A percentile compares a stretch with the other conserved stretches of the same genome.
These are phyloP conservation scores for Sericinus montela DNA, from an alignment of 2,888 invertebrate species.

Conservation along the genomic window DNA sequence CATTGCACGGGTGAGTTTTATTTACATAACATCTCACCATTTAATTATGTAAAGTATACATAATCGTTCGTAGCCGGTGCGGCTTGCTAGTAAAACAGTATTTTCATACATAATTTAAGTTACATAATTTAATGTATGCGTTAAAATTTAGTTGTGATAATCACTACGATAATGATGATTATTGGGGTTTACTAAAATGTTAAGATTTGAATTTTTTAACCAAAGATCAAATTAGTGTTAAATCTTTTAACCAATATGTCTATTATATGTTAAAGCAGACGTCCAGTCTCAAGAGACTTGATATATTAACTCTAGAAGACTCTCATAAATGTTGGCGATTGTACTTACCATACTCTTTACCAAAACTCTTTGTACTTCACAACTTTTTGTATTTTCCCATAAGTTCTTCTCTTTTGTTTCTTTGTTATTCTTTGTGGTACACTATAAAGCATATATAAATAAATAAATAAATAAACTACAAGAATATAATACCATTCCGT, in stretches of 20 bases:
- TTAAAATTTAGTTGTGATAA: slow-evolving; percentile 4
- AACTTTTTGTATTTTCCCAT: too few species aligned
- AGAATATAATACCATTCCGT: slow-evolving; percentile 5
- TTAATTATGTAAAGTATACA: too few species aligned
- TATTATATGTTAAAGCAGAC: neutral
- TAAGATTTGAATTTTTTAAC: slow-evolving; percentile 7
- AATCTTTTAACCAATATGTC: neutral
- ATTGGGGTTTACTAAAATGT: neutral
- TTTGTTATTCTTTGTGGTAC: too few species aligned
- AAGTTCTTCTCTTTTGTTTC: too few species aligned
- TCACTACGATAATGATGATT: neutral
- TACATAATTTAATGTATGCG: neutral
- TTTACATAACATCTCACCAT: too few species aligned
- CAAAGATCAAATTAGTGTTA: slow-evolving; percentile 17
- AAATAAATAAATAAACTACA: slow-evolving; percentile 3
- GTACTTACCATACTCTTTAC: slow-evolving; percentile 22
- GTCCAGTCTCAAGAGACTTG: too few species aligned
- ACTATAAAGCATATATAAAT: too few species aligned
- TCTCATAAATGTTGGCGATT: slow-evolving; percentile 20
- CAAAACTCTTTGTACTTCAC: too few species aligned
- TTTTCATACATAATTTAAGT: slow-evolving; percentile 14
- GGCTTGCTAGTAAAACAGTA: too few species aligned
- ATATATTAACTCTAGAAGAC: neutral
- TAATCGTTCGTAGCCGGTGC: too few species aligned
- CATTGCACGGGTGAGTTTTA: too few species aligned